Percentiles rank a stretch among this genome's conserved stretches.
phyloP scores from a whole-genome alignment of 2,888 invertebrate species.

The Microplitis deprimator region DNA sequence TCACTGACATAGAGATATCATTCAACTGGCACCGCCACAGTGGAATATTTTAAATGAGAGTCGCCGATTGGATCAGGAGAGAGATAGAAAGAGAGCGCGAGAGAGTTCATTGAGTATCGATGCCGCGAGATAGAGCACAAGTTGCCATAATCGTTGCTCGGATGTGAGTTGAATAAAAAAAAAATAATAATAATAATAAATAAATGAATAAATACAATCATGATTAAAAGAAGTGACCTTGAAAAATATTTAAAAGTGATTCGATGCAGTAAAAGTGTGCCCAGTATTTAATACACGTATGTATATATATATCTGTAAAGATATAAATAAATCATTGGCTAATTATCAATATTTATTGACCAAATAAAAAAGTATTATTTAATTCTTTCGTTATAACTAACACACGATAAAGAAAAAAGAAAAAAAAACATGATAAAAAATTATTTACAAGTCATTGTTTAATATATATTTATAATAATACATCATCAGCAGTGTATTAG shows the following conservation, averaged over 20 bases:
- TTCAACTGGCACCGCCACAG: slow-evolving; percentile 47
- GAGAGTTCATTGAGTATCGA: slow-evolving; percentile 49
- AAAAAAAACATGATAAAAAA: too few relatives aligned
- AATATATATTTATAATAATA: slow-evolving; percentile 4
- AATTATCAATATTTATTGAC: too few relatives aligned
- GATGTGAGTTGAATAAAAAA: too few relatives aligned
- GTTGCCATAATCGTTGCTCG: slow-evolving; percentile 33
- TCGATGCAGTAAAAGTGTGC: slow-evolving; percentile 34
- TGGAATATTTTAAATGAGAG: slow-evolving; percentile 57
- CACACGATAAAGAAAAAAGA: too few relatives aligned
- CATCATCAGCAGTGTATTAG: too few relatives aligned
- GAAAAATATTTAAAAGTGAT: slow-evolving; percentile 46
- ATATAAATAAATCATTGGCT: too few relatives aligned
- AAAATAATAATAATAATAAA: too few relatives aligned
- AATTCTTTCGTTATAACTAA: too few relatives aligned
- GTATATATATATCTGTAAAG: neutral
- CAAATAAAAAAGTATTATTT: too few relatives aligned
- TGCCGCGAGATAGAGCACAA: slow-evolving; percentile 27
- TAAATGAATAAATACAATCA: slow-evolving; percentile 9
- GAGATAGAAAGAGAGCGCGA: slow-evolving; percentile 36
- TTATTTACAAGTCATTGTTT: slow-evolving; percentile 26
- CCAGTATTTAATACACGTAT: slow-evolving; percentile 35
- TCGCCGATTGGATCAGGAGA: neutral
- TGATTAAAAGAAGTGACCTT: slow-evolving; percentile 24
- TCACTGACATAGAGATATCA: slow-evolving; percentile 64